Evolutionary conservation across 2,888 invertebrate genomes (phyloP).

Genomic region (Teinopalpus imperialis): DNA sequence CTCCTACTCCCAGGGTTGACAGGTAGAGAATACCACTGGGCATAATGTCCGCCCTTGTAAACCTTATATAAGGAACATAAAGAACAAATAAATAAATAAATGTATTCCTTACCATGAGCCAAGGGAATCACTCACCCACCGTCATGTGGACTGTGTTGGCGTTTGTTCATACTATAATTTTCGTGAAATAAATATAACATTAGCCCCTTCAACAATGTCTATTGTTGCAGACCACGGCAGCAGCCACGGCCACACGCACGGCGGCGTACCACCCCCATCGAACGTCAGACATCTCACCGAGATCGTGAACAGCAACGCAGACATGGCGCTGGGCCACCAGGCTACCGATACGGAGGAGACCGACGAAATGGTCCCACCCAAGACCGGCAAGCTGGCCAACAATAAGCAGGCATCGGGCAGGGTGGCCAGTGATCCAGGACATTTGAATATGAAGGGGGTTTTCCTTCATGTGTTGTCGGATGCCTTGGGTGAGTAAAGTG

Average conservation of each 20-base stretch:
- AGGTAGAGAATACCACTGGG: no score
- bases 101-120: no score
- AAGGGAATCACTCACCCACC: no score
- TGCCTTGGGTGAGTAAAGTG: conserved; percentile 94
- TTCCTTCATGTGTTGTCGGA: conserved; percentile 98
- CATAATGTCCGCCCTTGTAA: no score
- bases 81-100: no score
- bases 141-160: no score
- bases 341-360: conserved; percentile 71
- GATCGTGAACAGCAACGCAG: conserved; percentile 74
- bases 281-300: conserved; percentile 73
- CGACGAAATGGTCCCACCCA: conserved; percentile 72
- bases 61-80: no score
- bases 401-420: conserved; percentile 65
- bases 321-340: conserved; percentile 70
- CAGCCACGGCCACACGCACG: conserved; percentile 85
- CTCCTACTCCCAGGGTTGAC: no score
- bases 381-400: conserved; percentile 48
- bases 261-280: conserved; percentile 74
- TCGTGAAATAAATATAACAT: no score
- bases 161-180: no score
- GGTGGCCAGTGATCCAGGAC: conserved; percentile 82
- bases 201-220: no score
- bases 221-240: conserved; percentile 86
- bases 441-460: conserved; percentile 99